phyloP scores from a whole-genome alignment of 2,888 invertebrate genomes.

The Agonopterix alstromeriana region DNA sequence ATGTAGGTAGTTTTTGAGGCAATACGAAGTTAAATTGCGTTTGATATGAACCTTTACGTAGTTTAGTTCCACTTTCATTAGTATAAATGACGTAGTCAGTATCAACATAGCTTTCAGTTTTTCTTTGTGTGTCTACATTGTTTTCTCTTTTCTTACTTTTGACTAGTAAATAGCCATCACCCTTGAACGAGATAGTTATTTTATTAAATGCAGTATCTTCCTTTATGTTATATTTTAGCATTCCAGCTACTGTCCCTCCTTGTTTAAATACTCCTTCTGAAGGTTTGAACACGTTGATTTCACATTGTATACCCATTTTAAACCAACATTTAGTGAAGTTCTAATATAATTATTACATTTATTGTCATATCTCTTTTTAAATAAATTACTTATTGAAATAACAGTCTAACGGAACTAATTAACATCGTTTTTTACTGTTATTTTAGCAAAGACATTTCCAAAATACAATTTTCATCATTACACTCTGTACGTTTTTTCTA shows the following conservation, averaged over 20 bases:
- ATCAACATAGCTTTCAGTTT: constrained; percentile 8
- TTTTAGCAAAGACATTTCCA: too few relatives aligned
- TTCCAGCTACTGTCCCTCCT: constrained; percentile 11
- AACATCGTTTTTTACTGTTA: too few relatives aligned
- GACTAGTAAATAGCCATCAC: constrained; percentile 9
- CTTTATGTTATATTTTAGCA: constrained; percentile 10
- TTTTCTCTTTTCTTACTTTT: constrained; percentile 6
- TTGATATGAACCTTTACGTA: constrained; percentile 10
- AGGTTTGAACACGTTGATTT: constrained; percentile 11
- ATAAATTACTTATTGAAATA: too few relatives aligned
- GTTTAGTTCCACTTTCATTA: constrained; percentile 6
- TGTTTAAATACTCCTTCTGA: constrained; percentile 6
- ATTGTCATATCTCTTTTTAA: too few relatives aligned
- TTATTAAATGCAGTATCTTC: constrained; percentile 9
- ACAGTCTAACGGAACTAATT: too few relatives aligned
- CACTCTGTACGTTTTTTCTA: too few relatives aligned
- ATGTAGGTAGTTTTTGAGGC: constrained; percentile 11
- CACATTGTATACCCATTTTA: constrained; percentile 12
- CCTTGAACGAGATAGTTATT: constrained; percentile 13
- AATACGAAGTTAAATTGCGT: constrained; percentile 12
- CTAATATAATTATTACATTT: too few relatives aligned
- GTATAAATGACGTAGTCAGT: constrained; percentile 9
- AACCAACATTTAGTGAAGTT: neutral
- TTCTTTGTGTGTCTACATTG: constrained; percentile 6
- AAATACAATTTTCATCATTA: too few relatives aligned